These are phyloP conservation scores for Zaprionus ornatus DNA, from an alignment of 1,140 invertebrate genomes.

Conservation along the genomic window DNA sequence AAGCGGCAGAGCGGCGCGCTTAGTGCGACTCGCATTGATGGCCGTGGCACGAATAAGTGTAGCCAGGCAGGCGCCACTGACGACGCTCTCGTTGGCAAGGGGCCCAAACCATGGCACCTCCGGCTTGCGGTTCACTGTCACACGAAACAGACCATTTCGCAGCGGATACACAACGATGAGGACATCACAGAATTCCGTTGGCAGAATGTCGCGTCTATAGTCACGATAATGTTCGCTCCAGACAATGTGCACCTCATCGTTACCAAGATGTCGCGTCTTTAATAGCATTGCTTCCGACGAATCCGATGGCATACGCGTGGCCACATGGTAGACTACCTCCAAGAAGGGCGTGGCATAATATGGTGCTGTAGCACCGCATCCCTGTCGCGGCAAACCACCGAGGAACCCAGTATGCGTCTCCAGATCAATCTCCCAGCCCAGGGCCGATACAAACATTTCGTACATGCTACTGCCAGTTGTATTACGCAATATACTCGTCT, in stretches of 20 bases:
- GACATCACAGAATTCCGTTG: conserved; percentile 99
- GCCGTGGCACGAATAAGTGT: conserved; percentile 96
- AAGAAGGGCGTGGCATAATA: conserved; percentile 97
- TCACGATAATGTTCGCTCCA: conserved; percentile 99
- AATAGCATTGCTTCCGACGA: conserved; percentile 93
- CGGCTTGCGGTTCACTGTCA: conserved; percentile 93
- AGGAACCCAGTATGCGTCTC: conserved; percentile 98
- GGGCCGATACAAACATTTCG: conserved; percentile 96
- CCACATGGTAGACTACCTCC: conserved; percentile 97
- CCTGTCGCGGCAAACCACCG: conserved; percentile 96
- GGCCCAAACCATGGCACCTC: conserved; percentile 98
- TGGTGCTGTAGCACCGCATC: conserved; percentile 95
- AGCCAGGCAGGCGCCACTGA: conserved; percentile 92
- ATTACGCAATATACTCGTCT: conserved; percentile 95
- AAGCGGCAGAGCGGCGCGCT: conserved; percentile 93
- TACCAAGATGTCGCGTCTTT: conserved; percentile 98
- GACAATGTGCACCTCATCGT: conserved; percentile 99
- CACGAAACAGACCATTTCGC: conserved; percentile 91
- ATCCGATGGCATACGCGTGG: conserved; percentile 97
- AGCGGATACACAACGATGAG: conserved; percentile 98
- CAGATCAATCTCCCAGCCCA: conserved; percentile 98
- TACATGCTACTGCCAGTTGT: conserved; percentile 94
- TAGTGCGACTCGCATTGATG: conserved; percentile 95
- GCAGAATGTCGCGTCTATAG: conserved; percentile 98
- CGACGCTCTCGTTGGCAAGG: conserved; percentile 96